Base-by-base conservation (phyloP, 2,888 invertebrate species). In the Tipula unca region DNA sequence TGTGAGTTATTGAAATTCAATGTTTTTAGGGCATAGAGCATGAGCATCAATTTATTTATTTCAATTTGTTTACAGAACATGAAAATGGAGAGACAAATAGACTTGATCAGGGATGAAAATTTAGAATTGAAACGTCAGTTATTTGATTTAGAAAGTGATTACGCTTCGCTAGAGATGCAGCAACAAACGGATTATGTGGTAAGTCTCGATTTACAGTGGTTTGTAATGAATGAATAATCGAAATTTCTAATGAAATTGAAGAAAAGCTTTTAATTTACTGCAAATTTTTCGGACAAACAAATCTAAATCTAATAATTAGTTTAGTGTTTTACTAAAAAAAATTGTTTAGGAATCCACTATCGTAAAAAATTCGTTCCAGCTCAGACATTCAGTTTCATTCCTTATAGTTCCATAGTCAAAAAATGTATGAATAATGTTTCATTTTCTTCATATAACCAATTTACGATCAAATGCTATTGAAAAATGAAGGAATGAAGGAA, bases 21-120 rank as follows among this genome's bases (percentile, higher is more conserved):
- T n/a, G 32, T 29, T 14, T 82, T 25, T 29, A 25, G 5, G 13
- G 17, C n/a, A n/a, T 69, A 69, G 17, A 29, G 14, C 13, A n/a
- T n/a, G n/a, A n/a, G n/a, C n/a, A 25, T 4, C 10, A 29, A 83
- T 6, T 83, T 83, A 17, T 83, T 29, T 32, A 83, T 83, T 29
- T 82, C 0, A 29, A 1, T 25, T 32, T 3, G 4, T 29, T 82
- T 32, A 29, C 20, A 84, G 84, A 84, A 84, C 13, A 84, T 84
- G 84, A 84, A 84, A 36, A n/a, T 36, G 17, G 84, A 35, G 14
- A 84, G 25, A 36, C 84, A 84, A 20, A 13, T 84, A 8, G 36
- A 84, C 32, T 84, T 84, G 25, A 8, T 84, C 10, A 17, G 36
- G 39, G 84, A 84, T 84, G 84, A 84, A 36, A 84, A 36, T 84